Evolutionary conservation across 2,113 vertebrate genomes (phyloP), one percentile per base, ranked within the genome.

Genomic region (Atlantisia rogersi): DNA sequence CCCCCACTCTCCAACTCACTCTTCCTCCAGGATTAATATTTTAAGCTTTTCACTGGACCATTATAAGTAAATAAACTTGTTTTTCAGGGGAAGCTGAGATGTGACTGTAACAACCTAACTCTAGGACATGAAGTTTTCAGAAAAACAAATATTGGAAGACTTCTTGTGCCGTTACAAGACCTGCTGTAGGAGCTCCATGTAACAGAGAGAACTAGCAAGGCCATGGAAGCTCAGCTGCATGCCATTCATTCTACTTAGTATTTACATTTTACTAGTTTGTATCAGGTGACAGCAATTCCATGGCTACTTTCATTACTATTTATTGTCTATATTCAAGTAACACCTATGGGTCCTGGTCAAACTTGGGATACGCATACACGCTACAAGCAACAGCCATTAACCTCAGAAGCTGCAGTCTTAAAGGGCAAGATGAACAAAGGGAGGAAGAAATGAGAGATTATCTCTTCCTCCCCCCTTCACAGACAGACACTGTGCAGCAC

Each of bases 361-460:
- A 64, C 52, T 55, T 13, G 21, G 32, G 69, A 35, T 29, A 15
- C 7, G 59, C 1, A 0, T n/a, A 55, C 21, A 20, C 1, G 0
- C 42, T 20, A 40, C 16, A 46, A 88, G 55, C 67, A 79, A 62
- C 24, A 62, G 8, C 46, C 46, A 14, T 40, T 15, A 35, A 69
- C 44, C 12, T 50, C 71, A 82, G 46, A 75, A 75, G 52, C 42
- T 75, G 22, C 58, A 63, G 29, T 29, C 64, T 78, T 85, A 84
- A 92, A 88, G 69, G 79, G 71, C 29, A 81, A 82, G 88, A 75
- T 63, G 60, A 93, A 94, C 86, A 94, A 96, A 96, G 53, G 73
- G 68, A 96, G 86, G 94, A 97, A 78, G 90, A 95, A 90, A 86
- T 29, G 71, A 44, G 42, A 83, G 92, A 90, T 90, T 88, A 35